Conservation (phyloP, 2,113 vertebrate species). For the Macheiramphus alcinus region DNA sequence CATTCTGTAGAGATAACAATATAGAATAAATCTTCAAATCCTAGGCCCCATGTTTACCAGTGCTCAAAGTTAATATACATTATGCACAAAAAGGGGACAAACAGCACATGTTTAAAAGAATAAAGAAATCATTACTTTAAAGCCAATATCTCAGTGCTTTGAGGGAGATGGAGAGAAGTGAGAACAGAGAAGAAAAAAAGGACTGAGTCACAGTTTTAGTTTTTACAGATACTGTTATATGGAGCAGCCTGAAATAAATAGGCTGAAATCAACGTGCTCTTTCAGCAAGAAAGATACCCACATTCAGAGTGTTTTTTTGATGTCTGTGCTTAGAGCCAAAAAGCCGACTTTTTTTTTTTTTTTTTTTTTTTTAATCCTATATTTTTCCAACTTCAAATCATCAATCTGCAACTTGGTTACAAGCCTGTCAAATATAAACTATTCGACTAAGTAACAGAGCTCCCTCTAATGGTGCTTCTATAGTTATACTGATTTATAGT, state of each 20-base stretch:
- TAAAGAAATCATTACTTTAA: neutral
- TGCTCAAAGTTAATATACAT: neutral
- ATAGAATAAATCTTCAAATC: neutral
- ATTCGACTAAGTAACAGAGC: slow-evolving; percentile 49
- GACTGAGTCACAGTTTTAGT: neutral
- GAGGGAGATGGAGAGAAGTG: neutral
- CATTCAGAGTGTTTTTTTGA: neutral
- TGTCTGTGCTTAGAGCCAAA: neutral
- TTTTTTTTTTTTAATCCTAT: neutral
- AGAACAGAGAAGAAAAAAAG: neutral
- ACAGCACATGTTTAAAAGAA: neutral
- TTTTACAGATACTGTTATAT: neutral
- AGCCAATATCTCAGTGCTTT: neutral
- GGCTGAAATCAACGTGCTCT: neutral
- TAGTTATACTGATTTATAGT: neutral
- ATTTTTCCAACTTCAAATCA: neutral
- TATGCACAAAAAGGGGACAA: neutral
- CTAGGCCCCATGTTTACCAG: neutral
- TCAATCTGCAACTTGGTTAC: neutral
- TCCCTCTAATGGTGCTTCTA: slow-evolving; percentile 57
- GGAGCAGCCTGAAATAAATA: neutral
- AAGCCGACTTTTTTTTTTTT: neutral
- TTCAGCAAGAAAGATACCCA: neutral
- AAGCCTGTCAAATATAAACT: neutral
- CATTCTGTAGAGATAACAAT: neutral